Conservation (phyloP, 2,888 invertebrate genomes). For the Argyra leucocephala region DNA sequence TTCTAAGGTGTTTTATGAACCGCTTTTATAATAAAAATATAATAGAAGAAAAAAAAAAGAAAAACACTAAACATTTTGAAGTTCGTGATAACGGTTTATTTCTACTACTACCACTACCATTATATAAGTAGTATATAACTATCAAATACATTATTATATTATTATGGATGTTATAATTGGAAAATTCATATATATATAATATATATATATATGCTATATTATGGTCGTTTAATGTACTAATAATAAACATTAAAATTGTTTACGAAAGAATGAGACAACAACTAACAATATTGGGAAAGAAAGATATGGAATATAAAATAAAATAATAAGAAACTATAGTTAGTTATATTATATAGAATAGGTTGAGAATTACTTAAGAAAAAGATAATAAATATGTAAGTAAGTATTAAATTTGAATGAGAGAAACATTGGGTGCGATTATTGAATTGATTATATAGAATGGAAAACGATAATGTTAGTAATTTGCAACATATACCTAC, state of each 20-base stretch:
- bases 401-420: too few species aligned
- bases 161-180: background rate
- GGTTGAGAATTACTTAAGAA: background rate
- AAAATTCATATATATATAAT: background rate
- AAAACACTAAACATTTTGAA: background rate
- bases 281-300: background rate
- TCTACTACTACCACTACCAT: too few species aligned
- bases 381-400: background rate
- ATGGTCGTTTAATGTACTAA: background rate
- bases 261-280: background rate
- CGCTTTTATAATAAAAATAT: too few species aligned
- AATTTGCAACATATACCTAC: background rate
- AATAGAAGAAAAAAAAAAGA: too few species aligned
- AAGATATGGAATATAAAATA: too few species aligned
- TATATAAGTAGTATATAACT: too few species aligned
- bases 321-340: too few species aligned
- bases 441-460: background rate
- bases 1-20: too few species aligned
- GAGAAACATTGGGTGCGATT: background rate
- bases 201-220: background rate
- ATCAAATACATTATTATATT: background rate
- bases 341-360: background rate
- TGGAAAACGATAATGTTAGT: background rate
- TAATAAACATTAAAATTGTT: background rate
- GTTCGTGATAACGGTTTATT: conserved; percentile 1